Evolutionary conservation across 2,113 vertebrate genomes (phyloP).

Genomic region (Rhynchomys soricoides): DNA sequence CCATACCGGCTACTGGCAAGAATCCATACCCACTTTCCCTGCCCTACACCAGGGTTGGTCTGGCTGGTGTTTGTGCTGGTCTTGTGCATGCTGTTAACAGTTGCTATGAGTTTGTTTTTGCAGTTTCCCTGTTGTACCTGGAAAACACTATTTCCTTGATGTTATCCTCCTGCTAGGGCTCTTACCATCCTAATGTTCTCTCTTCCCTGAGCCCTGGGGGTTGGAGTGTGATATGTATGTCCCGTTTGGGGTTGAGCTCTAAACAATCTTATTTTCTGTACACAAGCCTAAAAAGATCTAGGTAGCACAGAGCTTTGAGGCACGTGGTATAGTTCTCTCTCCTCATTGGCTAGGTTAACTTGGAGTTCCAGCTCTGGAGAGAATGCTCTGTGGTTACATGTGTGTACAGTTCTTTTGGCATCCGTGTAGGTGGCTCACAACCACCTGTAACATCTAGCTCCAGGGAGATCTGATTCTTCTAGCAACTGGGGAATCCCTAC

Average conservation of each 20-base stretch:
- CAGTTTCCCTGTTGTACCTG: not conserved
- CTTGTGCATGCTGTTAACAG: too few relatives aligned
- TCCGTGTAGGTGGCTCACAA: not conserved
- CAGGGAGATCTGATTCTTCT: not conserved
- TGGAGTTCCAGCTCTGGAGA: not conserved
- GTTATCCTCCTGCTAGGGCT: not conserved
- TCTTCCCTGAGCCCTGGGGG: not conserved
- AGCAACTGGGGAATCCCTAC: not conserved
- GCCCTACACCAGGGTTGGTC: not conserved
- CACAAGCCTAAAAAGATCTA: not conserved
- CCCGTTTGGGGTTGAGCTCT: not conserved
- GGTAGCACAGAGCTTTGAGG: not conserved
- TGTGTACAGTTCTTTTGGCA: not conserved
- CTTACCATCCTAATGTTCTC: not conserved
- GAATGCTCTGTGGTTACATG: not conserved
- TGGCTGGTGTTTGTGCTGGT: not conserved
- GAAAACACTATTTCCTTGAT: not conserved
- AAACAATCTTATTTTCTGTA: not conserved
- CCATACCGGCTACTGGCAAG: too few relatives aligned
- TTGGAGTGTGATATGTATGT: not conserved
- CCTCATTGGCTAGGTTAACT: not conserved
- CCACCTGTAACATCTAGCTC: not conserved
- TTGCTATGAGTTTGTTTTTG: not conserved
- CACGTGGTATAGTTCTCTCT: not conserved
- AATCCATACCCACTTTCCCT: not conserved